Base-by-base conservation (phyloP, 1,140 invertebrate genomes). In the Drosophila sproati region DNA sequence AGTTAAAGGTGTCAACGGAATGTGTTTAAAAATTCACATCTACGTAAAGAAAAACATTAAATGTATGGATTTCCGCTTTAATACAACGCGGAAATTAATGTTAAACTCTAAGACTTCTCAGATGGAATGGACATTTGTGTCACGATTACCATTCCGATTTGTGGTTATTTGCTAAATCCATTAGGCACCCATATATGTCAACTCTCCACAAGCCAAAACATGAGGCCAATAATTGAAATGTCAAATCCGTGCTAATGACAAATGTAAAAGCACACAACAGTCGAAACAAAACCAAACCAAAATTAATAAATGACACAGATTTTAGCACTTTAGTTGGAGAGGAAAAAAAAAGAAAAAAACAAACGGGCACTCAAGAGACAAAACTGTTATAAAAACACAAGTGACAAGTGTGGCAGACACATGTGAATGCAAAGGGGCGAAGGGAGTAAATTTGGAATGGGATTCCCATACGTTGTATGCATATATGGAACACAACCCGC, bases 221-320 rank as follows among this genome's bases (percentile, higher is more conserved):
- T 10, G 55, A 51, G 61, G 61, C 59, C 70, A 74, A 86, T 80
- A 85, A 85, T 85, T 85, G 82, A 85, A 86, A 85, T 85, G 82
- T 85, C 82, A 86, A 74, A 71, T 80, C 52, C 56, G 67, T 55
- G 74, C 82, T 85, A 85, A 85, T 85, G 82, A 85, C 74, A 80
- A 85, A 85, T 85, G 81, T 77, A 77, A 56, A 66, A 69, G 59
- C 76, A 51, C 72, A 73, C 63, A 79, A 78, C 75, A 51, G 57
- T 37, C 47, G 57, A 45, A 48, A 47, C 57, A 34, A 64, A 70
- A 72, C 54, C 62, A 56, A 61, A 35, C 62, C 64, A 59, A 79
- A 86, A 86, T 87, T 82, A 86, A 87, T 87, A 82, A 77, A 87
- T 77, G 82, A 87, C 82, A 82, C 77, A 79, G 82, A 88, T 88